Evolutionary conservation across 1,140 invertebrate genomes (phyloP).

Genomic region (Drosophila rhopaloa): DNA sequence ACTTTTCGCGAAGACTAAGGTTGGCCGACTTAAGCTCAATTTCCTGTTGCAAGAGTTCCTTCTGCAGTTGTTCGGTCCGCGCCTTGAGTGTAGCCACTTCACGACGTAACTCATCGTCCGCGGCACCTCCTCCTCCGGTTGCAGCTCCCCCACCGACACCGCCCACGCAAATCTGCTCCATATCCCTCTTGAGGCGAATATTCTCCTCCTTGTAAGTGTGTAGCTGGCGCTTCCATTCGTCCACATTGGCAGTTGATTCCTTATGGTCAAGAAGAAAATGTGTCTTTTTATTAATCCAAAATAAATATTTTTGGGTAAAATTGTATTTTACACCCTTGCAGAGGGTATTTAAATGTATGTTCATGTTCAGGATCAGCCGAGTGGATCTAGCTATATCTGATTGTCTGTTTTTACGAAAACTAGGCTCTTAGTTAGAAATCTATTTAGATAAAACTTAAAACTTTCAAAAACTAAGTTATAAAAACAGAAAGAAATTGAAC

Average conservation of each 20-base stretch:
- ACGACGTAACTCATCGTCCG: conserved; percentile 80
- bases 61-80: conserved; percentile 77
- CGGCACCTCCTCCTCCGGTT: conserved; percentile 53
- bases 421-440: too few relatives aligned
- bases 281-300: too few relatives aligned
- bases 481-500: too few relatives aligned
- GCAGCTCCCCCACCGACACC: conserved; percentile 48
- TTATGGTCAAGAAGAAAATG: conserved; percentile 5
- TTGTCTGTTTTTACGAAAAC: too few relatives aligned
- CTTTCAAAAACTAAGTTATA: too few relatives aligned
- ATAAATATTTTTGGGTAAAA: too few relatives aligned
- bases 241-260: conserved; percentile 98
- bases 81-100: conserved; percentile 80
- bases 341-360: not conserved
- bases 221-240: conserved; percentile 98
- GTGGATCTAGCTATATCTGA: too few relatives aligned
- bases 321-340: too few relatives aligned
- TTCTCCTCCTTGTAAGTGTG: conserved; percentile 98
- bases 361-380: too few relatives aligned
- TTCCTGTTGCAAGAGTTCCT: conserved; percentile 82
- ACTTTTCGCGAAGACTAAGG: conserved; percentile 79
- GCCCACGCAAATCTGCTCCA: conserved; percentile 74
- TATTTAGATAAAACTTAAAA: too few relatives aligned
- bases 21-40: conserved; percentile 82
- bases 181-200: conserved; percentile 90